phyloP scores from a whole-genome alignment of 2,888 invertebrate genomes.

The Dynastes maya region DNA sequence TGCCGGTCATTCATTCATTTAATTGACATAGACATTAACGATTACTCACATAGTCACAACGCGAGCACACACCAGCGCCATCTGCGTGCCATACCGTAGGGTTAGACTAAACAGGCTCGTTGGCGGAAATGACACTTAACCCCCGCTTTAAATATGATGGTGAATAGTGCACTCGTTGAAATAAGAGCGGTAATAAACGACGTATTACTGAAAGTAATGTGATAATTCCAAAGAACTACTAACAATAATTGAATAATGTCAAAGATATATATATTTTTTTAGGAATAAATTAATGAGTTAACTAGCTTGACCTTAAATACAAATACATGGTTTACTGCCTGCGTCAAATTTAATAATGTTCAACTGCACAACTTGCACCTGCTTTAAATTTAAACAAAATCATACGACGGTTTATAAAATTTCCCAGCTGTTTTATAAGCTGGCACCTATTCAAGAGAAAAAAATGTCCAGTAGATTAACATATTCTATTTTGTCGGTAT shows the following conservation, averaged over 20 bases:
- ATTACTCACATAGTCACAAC: constrained; percentile 35
- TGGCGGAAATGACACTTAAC: constrained; percentile 45
- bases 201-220: background rate
- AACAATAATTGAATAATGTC: background rate
- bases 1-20: constrained; percentile 44
- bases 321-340: too few species aligned
- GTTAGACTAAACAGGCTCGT: constrained; percentile 39
- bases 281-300: too few species aligned
- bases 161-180: constrained; percentile 3
- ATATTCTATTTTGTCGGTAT: too few species aligned
- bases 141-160: constrained; percentile 15
- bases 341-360: too few species aligned
- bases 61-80: constrained; percentile 37
- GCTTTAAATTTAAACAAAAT: too few species aligned
- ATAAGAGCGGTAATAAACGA: background rate
- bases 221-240: background rate
- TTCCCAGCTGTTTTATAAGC: too few species aligned
- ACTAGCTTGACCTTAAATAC: too few species aligned
- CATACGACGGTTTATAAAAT: too few species aligned
- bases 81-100: constrained; percentile 31
- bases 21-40: constrained; percentile 40
- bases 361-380: too few species aligned
- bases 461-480: too few species aligned
- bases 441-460: too few species aligned
- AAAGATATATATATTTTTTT: too few species aligned